Evolutionary conservation across 2,888 invertebrate species (phyloP).

Genomic region (Caenorhabditis sp.): DNA sequence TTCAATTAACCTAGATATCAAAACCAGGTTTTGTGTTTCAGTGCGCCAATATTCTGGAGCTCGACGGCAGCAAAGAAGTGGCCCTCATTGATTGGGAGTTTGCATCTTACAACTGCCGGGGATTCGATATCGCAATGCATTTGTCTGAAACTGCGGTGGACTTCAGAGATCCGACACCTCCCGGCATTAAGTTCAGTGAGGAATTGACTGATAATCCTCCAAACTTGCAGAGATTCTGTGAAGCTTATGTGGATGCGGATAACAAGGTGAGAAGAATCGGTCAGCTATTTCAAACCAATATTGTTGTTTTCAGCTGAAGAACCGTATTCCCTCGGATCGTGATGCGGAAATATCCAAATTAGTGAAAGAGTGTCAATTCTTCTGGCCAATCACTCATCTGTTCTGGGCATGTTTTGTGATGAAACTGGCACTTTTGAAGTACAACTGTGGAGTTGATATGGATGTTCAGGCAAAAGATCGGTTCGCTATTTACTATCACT

Average conservation of each 20-base stretch:
- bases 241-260: constrained; percentile 43
- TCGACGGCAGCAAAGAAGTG: constrained; percentile 11
- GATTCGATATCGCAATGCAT: constrained; percentile 52
- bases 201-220: constrained; percentile 40
- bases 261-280: constrained; percentile 20
- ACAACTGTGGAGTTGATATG: constrained; percentile 35
- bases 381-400: constrained; percentile 31
- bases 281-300: background rate
- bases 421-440: constrained; percentile 12
- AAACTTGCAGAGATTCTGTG: constrained; percentile 29
- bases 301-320: constrained; percentile 31
- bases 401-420: constrained; percentile 34
- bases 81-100: constrained; percentile 48
- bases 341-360: background rate
- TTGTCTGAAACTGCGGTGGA: constrained; percentile 47
- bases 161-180: constrained; percentile 17
- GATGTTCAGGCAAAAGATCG: constrained; percentile 35
- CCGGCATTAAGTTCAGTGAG: constrained; percentile 38
- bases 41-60: constrained; percentile 49
- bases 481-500: constrained; percentile 34
- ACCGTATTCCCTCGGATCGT: constrained; percentile 14
- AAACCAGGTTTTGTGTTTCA: background rate
- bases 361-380: constrained; percentile 22
- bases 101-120: constrained; percentile 43
- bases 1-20: background rate